phyloP scores from a whole-genome alignment of 1,140 invertebrate species.

The Hermetia illucens region DNA sequence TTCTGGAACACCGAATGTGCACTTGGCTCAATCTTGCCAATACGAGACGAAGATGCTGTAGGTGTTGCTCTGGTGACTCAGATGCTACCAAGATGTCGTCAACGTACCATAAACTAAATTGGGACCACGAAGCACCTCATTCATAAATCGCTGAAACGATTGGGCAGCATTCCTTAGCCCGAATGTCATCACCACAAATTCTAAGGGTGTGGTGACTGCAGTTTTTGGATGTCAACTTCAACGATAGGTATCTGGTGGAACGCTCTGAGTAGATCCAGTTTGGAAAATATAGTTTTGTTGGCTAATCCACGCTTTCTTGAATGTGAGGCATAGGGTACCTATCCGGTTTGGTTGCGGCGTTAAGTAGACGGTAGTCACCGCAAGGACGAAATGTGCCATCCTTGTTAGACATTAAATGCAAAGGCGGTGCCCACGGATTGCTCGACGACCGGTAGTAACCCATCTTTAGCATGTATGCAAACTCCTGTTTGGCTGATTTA shows the following conservation, averaged over 20 bases:
- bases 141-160: constrained; percentile 16
- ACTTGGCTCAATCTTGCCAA: constrained; percentile 10
- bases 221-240: constrained; percentile 23
- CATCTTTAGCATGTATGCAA: constrained; percentile 11
- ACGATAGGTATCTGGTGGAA: constrained; percentile 32
- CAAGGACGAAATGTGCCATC: constrained; percentile 22
- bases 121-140: not conserved
- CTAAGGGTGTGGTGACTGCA: constrained; percentile 22
- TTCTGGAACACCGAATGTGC: no score
- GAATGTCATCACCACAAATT: constrained; percentile 18
- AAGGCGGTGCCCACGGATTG: constrained; percentile 30
- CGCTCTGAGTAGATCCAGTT: constrained; percentile 32
- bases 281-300: constrained; percentile 27
- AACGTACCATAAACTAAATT: not conserved
- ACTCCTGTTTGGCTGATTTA: constrained; percentile 12
- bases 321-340: constrained; percentile 25
- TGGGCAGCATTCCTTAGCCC: constrained; percentile 15
- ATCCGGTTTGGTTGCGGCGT: constrained; percentile 25
- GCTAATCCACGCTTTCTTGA: constrained; percentile 14
- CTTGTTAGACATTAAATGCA: constrained; percentile 29
- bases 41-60: constrained; percentile 11
- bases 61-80: constrained; percentile 15
- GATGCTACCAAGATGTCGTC: constrained; percentile 23
- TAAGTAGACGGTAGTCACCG: constrained; percentile 32
- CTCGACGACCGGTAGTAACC: constrained; percentile 22